phyloP scores from a whole-genome alignment of 2,797 vertebrate species.

The Odontamblyopus lacepedii region DNA sequence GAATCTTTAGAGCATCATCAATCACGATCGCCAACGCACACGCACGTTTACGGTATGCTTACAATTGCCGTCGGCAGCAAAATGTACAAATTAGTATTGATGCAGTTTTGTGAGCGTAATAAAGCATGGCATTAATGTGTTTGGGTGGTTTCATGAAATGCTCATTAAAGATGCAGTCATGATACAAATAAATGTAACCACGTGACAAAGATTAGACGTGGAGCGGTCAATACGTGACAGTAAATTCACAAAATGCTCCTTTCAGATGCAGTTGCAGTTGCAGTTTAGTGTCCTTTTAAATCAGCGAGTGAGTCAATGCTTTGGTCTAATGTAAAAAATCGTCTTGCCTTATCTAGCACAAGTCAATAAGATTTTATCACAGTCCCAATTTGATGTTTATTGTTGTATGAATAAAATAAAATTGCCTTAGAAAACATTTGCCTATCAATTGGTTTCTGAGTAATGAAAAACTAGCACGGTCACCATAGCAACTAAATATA shows the following conservation, averaged over 20 bases:
- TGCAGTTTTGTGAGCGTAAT: conserved; percentile 26
- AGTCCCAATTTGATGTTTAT: conserved; percentile 53
- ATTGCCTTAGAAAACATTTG: not conserved
- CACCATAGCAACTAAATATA: not conserved
- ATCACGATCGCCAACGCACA: conserved; percentile 64
- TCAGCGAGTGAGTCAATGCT: conserved; percentile 39
- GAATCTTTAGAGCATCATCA: conserved; percentile 58
- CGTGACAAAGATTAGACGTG: conserved; percentile 32
- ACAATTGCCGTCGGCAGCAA: conserved; percentile 40
- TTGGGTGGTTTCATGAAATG: conserved; percentile 23
- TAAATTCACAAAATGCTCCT: conserved; percentile 50
- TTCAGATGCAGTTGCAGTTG: conserved; percentile 39
- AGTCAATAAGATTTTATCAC: conserved; percentile 32
- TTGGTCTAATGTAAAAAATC: conserved; percentile 36
- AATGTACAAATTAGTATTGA: conserved; percentile 51
- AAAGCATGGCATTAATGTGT: conserved; percentile 19
- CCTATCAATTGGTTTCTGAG: not conserved
- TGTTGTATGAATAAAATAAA: conserved; percentile 1
- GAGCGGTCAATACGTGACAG: conserved; percentile 45
- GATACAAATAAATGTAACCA: conserved; percentile 23
- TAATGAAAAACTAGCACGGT: not conserved
- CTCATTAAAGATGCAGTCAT: conserved; percentile 17
- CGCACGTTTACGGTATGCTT: conserved; percentile 51
- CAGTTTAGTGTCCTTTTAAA: conserved; percentile 44
- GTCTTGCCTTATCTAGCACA: conserved; percentile 14